These are phyloP conservation scores for Agapornis roseicollis DNA, from an alignment of 2,113 vertebrate species.

Conservation along the genomic window DNA sequence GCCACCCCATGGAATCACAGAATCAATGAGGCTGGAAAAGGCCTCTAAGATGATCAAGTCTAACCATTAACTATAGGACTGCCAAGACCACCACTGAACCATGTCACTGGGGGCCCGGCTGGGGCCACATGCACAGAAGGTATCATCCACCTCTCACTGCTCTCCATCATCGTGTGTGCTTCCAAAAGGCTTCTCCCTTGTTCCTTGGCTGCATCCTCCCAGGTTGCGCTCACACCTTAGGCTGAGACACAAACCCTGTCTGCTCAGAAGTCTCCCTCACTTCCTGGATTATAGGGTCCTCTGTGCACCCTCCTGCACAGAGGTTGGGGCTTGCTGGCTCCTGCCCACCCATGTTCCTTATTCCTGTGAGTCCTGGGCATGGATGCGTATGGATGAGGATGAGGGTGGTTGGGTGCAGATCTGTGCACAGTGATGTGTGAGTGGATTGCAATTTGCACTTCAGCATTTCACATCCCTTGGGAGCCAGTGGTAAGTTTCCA, in stretches of 20 bases:
- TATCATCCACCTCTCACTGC: background rate
- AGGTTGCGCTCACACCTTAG: background rate
- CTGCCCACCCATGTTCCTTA: background rate
- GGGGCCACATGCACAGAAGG: background rate
- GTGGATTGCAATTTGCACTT: background rate
- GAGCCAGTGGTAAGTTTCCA: background rate
- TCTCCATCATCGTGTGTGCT: background rate
- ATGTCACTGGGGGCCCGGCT: background rate
- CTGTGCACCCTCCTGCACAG: background rate
- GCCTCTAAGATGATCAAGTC: background rate
- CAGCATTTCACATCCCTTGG: background rate
- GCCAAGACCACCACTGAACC: background rate
- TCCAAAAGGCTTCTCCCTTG: background rate
- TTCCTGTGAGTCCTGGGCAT: background rate
- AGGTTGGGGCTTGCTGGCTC: fast-evolving
- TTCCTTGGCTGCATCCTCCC: background rate
- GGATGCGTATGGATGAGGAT: fast-evolving
- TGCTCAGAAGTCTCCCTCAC: fast-evolving
- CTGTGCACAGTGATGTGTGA: background rate
- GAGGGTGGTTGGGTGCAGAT: background rate
- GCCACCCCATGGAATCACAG: background rate
- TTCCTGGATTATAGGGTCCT: background rate
- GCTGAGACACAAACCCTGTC: background rate
- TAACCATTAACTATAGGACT: background rate
- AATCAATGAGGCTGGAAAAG: background rate